phyloP scores from a whole-genome alignment of 2,797 vertebrate genomes.

The Gymnothorax reevesii region DNA sequence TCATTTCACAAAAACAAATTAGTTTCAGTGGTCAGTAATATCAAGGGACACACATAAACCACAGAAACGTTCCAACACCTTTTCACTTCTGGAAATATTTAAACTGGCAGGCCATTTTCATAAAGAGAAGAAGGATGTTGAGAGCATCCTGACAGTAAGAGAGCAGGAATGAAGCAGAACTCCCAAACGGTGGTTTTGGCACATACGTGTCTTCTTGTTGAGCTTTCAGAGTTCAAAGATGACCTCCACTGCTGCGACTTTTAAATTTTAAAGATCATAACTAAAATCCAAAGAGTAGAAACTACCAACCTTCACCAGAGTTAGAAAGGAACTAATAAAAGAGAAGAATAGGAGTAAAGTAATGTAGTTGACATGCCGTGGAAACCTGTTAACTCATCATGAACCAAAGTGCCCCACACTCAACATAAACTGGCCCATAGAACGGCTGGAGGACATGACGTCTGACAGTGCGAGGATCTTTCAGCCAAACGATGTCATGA shows the following conservation, averaged over 20 bases:
- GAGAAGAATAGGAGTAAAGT: not conserved
- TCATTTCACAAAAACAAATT: not conserved
- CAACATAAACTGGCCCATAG: not conserved
- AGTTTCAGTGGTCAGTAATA: too few species aligned
- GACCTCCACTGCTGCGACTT: not conserved
- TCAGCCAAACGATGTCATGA: not conserved
- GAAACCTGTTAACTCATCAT: not conserved
- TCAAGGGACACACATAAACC: not conserved
- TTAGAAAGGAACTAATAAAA: not conserved
- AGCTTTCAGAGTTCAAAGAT: not conserved
- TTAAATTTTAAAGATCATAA: not conserved
- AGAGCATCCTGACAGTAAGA: not conserved
- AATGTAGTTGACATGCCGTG: too few species aligned
- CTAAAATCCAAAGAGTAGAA: not conserved
- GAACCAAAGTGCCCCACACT: not conserved
- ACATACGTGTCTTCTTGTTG: not conserved
- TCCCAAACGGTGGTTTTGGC: not conserved
- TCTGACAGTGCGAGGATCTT: not conserved
- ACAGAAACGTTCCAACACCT: not conserved
- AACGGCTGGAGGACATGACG: not conserved
- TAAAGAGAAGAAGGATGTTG: not conserved
- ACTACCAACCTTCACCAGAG: not conserved
- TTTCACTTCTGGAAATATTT: not conserved
- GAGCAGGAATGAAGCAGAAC: not conserved
- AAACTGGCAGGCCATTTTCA: not conserved